Evolutionary conservation across 2,888 invertebrate species (phyloP), one percentile per base, ranked within the genome.

Genomic region (Allygus modestus): DNA sequence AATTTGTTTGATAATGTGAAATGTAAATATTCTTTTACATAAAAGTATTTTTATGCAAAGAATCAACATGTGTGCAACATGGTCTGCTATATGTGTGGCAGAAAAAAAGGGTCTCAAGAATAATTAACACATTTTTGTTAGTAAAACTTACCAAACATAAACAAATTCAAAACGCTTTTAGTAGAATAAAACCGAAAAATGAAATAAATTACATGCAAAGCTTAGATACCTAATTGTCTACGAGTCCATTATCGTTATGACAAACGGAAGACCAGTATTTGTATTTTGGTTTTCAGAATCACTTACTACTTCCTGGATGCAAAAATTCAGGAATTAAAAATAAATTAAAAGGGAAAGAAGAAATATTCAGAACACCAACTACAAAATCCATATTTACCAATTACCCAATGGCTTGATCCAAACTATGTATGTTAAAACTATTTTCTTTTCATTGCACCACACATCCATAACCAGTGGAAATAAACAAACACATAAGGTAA

Each of bases 301-400:
- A 37, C 37, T 37, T 54, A 20, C 54, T 54, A 23, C 2, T 23
- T 17, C 7, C 54, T 23, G 23, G 54, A 28, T 65, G 65, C 28
- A 28, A 65, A 65, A 5, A 54, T 23, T 54, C 23, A 23, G 23
- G 20, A 54, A 23, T 2, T 12, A 4, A 51, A 51, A 2, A 37
- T 37, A 4, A 4, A 51, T 51, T 58, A 26, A 65, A 65, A 65
- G 65, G 31, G 15, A 65, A 65, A 31, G 65, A 65, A 65, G 65
- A 28, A 65, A 26, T 15, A 28, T 65, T 65, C 65, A 28, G 15
- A 15, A 5, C 65, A 65, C 65, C 65, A 65, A 11, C 26, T 28
- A 15, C 65, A 65, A 28, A 58, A 28, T 28, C 4, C 65, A 7
- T 28, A 28, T 12, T 46, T 17, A 46, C 46, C 46, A 17, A 7